These are phyloP conservation scores for Salvelinus alpinus DNA, from an alignment of 2,113 vertebrate species.

Conservation along the genomic window DNA sequence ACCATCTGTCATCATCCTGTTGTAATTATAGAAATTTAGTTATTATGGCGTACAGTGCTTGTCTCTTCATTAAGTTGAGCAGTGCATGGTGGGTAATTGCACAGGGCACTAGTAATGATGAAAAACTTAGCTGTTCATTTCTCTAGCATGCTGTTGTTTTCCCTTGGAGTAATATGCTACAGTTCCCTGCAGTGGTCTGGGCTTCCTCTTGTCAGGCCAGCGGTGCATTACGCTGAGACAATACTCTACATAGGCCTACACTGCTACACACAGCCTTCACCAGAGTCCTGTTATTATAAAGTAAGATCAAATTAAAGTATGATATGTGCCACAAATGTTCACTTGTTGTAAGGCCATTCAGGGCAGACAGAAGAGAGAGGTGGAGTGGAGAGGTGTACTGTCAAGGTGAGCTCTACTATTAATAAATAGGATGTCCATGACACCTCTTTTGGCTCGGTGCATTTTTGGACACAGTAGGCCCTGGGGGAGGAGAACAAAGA, in stretches of 20 bases:
- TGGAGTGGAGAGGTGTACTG: background rate
- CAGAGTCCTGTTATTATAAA: background rate
- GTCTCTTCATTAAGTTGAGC: constrained; percentile 17
- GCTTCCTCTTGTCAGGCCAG: constrained; percentile 19
- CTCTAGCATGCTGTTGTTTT: background rate
- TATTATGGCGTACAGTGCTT: constrained; percentile 2
- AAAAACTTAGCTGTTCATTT: background rate
- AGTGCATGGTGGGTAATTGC: background rate
- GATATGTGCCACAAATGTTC: background rate
- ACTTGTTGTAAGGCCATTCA: constrained; percentile 9
- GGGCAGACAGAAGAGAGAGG: background rate
- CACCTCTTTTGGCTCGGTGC: background rate
- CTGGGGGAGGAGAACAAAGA: constrained; percentile 37
- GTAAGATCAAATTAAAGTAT: background rate
- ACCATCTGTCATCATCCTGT: background rate
- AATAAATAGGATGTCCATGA: background rate
- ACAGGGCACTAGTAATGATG: too few species aligned
- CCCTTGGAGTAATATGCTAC: background rate
- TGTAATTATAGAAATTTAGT: constrained; percentile 39
- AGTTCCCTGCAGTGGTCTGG: too few species aligned
- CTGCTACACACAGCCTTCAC: background rate
- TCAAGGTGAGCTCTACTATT: too few species aligned
- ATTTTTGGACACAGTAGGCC: background rate
- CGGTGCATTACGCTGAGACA: constrained; percentile 7
- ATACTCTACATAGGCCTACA: background rate